Percentiles rank a stretch among this genome's conserved stretches.
These are phyloP conservation scores for Cephus rjabovi DNA, from an alignment of 2,888 invertebrate genomes.

Conservation along the genomic window DNA sequence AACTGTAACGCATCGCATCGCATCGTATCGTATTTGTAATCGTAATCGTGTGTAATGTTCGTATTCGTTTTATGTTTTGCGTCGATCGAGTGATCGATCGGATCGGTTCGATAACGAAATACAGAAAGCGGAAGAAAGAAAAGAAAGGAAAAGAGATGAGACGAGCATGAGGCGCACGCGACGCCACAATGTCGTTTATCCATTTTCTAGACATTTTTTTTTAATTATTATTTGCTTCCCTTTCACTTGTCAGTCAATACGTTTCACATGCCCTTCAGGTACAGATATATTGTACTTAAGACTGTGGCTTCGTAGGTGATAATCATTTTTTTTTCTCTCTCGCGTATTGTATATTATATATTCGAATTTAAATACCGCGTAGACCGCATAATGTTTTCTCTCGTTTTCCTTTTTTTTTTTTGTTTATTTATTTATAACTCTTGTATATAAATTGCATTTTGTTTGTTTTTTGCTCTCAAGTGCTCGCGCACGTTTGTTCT, in stretches of 20 bases:
- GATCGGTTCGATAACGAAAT: neutral
- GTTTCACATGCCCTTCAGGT: conserved; percentile 45
- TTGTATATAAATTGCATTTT: conserved; percentile 32
- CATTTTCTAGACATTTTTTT: conserved; percentile 13
- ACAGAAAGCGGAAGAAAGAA: neutral
- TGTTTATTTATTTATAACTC: conserved; percentile 30
- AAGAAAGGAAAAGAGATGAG: neutral
- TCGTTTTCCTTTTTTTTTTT: conserved; percentile 39
- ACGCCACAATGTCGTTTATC: neutral
- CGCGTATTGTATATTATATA: conserved; percentile 24
- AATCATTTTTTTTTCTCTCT: conserved; percentile 25
- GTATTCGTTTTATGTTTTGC: neutral
- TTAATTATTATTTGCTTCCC: neutral
- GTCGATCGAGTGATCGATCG: neutral
- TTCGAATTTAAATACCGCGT: conserved; percentile 30
- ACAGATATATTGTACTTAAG: conserved; percentile 61
- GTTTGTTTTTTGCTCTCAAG: conserved; percentile 4
- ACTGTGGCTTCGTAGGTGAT: conserved; percentile 52
- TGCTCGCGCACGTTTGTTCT: neutral
- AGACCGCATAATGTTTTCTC: conserved; percentile 42
- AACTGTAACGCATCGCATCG: conserved; percentile 41
- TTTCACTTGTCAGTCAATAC: neutral
- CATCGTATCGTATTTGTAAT: neutral
- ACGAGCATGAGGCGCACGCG: neutral
- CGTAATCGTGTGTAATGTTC: neutral